Evolutionary conservation across 2,797 vertebrate species (phyloP), one percentile per base, ranked within the genome.

Genomic region (Gobionotothen gibberifrons): DNA sequence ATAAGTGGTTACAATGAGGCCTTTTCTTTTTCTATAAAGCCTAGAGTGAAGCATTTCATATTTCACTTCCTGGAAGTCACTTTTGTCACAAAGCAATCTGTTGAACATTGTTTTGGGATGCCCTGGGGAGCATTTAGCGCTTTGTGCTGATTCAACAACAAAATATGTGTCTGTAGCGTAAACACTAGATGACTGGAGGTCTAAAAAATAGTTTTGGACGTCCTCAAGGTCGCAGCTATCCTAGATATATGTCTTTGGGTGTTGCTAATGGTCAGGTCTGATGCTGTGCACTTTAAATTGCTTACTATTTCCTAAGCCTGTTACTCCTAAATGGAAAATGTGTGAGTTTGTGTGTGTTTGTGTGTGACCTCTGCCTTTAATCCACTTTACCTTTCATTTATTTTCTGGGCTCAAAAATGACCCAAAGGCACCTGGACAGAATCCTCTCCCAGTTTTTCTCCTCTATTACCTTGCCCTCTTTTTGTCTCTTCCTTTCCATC

Each of bases 321-420:
- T 93, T 92, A 92, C 72, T 69, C 81, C 75, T 82, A 87, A 90
- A 90, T 90, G 83, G 84, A 89, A 90, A 88, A 84, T 54, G 83
- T 86, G 81, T 76, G 82, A 84, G 66, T 83, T 81, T 46, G 44
- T 46, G 44, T 46, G 32, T 49, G 32, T 59, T 46, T 46, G 36
- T 51, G 73, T 62, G 62, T 51, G 59, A 62, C 86, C 86, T 77
- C 79, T 79, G 65, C 59, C 79, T 88, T 85, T 92, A 90, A 92
- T 90, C 89, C 88, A 90, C 83, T 93, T 92, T 92, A 80, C 69
- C 84, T 85, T 88, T 88, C 68, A 89, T 91, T 91, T 90, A 76
- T 75, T 79, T 88, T 83, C 59, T 63, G 60, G 79, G 76, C 64
- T 88, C 75, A 80, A 29, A 78, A 70, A 74, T 87, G 78, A 90